Evolutionary conservation across 2,888 invertebrate genomes (phyloP).

Genomic region (Bursaphelenchus okinawaensis): DNA sequence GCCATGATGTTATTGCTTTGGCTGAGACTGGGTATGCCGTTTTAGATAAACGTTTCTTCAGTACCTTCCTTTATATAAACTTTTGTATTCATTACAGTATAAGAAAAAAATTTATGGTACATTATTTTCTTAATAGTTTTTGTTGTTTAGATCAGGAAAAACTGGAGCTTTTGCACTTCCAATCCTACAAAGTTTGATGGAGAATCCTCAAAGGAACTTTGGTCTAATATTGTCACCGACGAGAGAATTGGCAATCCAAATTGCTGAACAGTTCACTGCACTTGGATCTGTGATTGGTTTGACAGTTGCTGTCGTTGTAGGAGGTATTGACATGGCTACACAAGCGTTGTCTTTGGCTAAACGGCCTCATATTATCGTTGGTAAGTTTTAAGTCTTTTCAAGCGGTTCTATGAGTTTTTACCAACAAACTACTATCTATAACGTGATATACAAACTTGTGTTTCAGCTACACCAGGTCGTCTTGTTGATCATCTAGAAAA

Average conservation of each 20-base stretch:
- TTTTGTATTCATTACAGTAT: not conserved
- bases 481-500: conserved; percentile 76
- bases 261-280: conserved; percentile 95
- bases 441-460: not conserved
- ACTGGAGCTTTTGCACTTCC: conserved; percentile 96
- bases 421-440: too few relatives aligned
- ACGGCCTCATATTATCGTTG: conserved; percentile 92
- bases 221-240: conserved; percentile 90
- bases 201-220: conserved; percentile 87
- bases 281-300: conserved; percentile 82
- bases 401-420: not conserved
- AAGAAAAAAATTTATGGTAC: not conserved
- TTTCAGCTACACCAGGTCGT: conserved; percentile 66
- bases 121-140: not conserved
- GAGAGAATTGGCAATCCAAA: conserved; percentile 93
- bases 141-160: conserved; percentile 70
- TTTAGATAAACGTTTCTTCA: not conserved
- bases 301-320: conserved; percentile 90
- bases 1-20: conserved; percentile 73
- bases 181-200: conserved; percentile 81
- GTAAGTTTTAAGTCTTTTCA: conserved; percentile 47
- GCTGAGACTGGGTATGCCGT: conserved; percentile 70
- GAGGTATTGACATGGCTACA: conserved; percentile 96
- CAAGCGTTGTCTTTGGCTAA: conserved; percentile 84
- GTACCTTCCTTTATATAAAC: not conserved